Evolutionary conservation across 1,140 invertebrate species (phyloP).

Genomic region (Olivierus martensii): DNA sequence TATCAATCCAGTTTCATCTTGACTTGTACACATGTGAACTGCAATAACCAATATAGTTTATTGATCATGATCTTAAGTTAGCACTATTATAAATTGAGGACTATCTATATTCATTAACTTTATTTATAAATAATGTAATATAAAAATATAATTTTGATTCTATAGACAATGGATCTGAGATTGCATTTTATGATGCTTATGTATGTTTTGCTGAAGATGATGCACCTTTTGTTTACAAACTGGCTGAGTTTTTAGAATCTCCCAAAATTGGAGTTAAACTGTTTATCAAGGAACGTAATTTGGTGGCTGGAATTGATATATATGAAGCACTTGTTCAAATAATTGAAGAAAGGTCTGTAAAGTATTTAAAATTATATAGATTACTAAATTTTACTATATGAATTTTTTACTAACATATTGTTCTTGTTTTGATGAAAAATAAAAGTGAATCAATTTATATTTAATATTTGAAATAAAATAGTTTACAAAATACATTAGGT

Average conservation of each 20-base stretch:
- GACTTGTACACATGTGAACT: no score
- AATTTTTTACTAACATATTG: no score
- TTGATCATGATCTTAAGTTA: background rate
- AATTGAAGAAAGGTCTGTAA: conserved; percentile 23
- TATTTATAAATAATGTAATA: background rate
- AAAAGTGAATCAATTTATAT: no score
- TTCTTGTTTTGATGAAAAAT: no score
- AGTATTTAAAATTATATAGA: no score
- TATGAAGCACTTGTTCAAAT: conserved; percentile 27
- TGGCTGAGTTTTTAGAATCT: conserved; percentile 27
- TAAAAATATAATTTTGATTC: background rate
- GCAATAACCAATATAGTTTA: background rate
- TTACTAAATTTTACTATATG: no score
- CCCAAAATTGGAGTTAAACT: conserved; percentile 23
- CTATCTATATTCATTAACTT: background rate
- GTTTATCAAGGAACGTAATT: conserved; percentile 28
- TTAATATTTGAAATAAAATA: no score
- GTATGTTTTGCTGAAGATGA: conserved; percentile 30
- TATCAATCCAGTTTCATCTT: no score
- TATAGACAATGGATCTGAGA: background rate
- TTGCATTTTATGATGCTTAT: conserved; percentile 29
- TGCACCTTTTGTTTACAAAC: conserved; percentile 26
- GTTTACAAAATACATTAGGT: no score
- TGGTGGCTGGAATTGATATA: conserved; percentile 25
- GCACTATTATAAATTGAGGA: background rate